Conservation (phyloP, 2,113 vertebrate species). For the Passer domesticus region DNA sequence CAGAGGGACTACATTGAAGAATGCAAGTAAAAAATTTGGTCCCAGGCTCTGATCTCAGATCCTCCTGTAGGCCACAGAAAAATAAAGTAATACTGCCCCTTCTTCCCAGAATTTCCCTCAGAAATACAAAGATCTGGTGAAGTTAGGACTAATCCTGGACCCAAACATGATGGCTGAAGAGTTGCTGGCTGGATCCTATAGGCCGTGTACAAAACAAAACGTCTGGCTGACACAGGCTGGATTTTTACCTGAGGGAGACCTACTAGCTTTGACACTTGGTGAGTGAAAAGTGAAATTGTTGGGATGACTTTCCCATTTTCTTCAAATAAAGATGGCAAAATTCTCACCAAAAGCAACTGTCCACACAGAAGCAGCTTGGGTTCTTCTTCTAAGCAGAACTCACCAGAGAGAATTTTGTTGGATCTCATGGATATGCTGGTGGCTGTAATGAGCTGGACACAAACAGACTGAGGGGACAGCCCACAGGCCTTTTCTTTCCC, state of each 20-base stretch:
- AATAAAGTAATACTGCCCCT: not conserved
- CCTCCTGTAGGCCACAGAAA: not conserved
- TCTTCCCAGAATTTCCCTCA: not conserved
- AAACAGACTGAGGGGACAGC: not conserved
- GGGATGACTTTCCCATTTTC: not conserved
- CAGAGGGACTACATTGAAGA: not conserved
- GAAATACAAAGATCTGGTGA: not conserved
- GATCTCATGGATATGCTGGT: not conserved
- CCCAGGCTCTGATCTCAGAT: not conserved
- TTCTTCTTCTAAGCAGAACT: not conserved
- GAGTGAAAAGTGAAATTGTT: not conserved
- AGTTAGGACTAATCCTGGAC: not conserved
- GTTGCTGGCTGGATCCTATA: not conserved
- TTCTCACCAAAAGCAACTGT: not conserved
- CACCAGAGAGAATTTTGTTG: not conserved
- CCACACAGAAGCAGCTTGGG: not conserved
- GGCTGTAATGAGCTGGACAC: not conserved
- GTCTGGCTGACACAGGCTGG: not conserved
- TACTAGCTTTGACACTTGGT: not conserved
- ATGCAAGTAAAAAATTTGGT: not conserved
- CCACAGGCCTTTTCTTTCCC: not conserved
- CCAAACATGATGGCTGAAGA: not conserved
- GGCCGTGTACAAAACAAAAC: not conserved
- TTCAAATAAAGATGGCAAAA: not conserved
- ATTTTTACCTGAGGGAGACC: not conserved